A percentile compares a stretch with the other conserved stretches of the same genome.
These are phyloP conservation scores for Decapterus maruadsi DNA, from an alignment of 2,797 vertebrate genomes.

Conservation along the genomic window DNA sequence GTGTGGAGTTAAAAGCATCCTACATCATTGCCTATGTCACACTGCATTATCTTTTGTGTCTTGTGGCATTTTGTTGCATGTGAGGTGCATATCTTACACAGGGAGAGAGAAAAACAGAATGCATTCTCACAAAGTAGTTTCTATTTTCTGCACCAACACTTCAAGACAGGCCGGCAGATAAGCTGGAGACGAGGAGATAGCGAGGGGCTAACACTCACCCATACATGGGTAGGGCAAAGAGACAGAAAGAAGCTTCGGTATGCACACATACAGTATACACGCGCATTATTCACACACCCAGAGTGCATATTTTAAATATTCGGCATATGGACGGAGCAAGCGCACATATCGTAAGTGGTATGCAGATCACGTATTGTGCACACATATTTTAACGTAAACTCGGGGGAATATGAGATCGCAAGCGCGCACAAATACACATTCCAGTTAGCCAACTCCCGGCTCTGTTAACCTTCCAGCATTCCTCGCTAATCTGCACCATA, in stretches of 20 bases:
- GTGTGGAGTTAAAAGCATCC: constrained; percentile 49
- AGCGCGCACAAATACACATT: constrained; percentile 36
- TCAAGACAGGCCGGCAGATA: constrained; percentile 76
- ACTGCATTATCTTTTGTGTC: constrained; percentile 42
- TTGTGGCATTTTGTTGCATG: constrained; percentile 24
- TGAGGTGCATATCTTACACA: constrained; percentile 34
- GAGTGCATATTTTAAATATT: constrained; percentile 65
- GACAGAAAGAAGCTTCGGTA: constrained; percentile 40
- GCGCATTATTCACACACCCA: constrained; percentile 51
- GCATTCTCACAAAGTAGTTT: constrained; percentile 50
- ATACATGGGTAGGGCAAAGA: constrained; percentile 60
- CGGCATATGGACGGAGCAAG: constrained; percentile 56
- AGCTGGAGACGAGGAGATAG: constrained; percentile 67
- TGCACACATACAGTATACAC: constrained; percentile 19
- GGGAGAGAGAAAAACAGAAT: constrained; percentile 17
- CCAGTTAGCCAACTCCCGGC: constrained; percentile 44
- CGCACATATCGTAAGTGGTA: constrained; percentile 39
- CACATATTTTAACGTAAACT: constrained; percentile 57
- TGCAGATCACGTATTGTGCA: constrained; percentile 46
- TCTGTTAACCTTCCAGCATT: constrained; percentile 74
- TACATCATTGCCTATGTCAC: constrained; percentile 34
- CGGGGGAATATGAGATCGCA: constrained; percentile 44
- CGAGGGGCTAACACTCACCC: constrained; percentile 25
- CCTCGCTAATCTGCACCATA: constrained; percentile 76
- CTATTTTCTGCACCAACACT: constrained; percentile 72